Evolutionary conservation across 2,888 invertebrate species (phyloP), one percentile per base, ranked within the genome.

Genomic region (Trachelus tabidus): DNA sequence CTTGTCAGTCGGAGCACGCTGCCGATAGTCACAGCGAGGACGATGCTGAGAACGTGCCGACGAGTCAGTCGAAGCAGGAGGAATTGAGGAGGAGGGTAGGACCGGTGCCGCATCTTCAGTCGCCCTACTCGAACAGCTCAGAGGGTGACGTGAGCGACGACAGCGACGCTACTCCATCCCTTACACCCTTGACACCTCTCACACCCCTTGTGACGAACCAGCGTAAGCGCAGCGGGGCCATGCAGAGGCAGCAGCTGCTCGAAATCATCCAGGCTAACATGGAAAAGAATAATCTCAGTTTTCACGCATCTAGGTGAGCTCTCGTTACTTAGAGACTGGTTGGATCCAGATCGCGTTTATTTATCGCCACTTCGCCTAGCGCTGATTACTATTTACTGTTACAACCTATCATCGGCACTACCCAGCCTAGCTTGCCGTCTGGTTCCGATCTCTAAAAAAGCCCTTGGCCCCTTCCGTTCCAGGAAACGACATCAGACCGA

Each of bases 221-320:
- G 84, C 87, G 94, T 88, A 94, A 94, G 89, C 93, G 94, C 82
- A 95, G 96, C 78, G 95, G 95, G 84, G 95, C 96, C 84, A 92
- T 96, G 86, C 96, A 96, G 90, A 93, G 96, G 85, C 95, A 96
- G 85, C 97, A 97, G 92, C 93, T 97, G 85, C 94, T 97, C 83
- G 96, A 97, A 93, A 96, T 97, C 88, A 96, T 97, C 89, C 96
- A 97, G 92, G 96, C 96, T 84, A 97, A 97, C 92, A 97, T 97
- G 97, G 97, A 97, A 92, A 97, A 96, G 92, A 97, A 96, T 92
- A 96, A 96, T 92, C 93, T 96, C 94, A 95, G 95, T 94, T 96
- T 96, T 94, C 96, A 96, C 94, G 94, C 95, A 91, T 94, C 95
- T 90, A 95, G 96, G 96, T 96, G 92, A 91, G 92, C 90, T 77